Evolutionary conservation across 2,113 vertebrate species (phyloP).

Genomic region (Chaenocephalus aceratus): DNA sequence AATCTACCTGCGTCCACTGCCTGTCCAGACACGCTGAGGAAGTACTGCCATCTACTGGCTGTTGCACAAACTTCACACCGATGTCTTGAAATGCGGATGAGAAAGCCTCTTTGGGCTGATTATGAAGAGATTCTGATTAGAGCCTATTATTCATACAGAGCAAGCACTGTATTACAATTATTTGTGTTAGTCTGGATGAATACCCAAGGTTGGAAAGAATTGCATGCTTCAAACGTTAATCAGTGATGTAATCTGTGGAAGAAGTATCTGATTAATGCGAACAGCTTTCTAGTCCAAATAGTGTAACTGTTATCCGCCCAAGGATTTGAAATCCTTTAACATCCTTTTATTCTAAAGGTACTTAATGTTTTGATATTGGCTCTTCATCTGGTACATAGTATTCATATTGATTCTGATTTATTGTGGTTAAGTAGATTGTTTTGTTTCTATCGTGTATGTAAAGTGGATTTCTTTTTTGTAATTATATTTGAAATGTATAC

Average conservation of each 20-base stretch:
- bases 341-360: not conserved
- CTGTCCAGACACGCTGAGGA: slow-evolving; percentile 29
- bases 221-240: slow-evolving; percentile 25
- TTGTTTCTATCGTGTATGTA: not conserved
- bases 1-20: not conserved
- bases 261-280: slow-evolving; percentile 21
- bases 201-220: slow-evolving; percentile 3
- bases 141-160: slow-evolving; percentile 47
- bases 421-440: not conserved
- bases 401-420: not conserved
- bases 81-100: not conserved
- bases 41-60: slow-evolving; percentile 79
- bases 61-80: not conserved
- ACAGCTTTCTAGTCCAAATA: slow-evolving; percentile 9
- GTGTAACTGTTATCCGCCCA: not conserved
- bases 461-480: not conserved
- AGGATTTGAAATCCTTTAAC: not conserved
- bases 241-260: slow-evolving; percentile 29
- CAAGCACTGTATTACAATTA: slow-evolving; percentile 29
- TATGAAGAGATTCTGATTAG: slow-evolving; percentile 58
- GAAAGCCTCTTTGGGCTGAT: slow-evolving; percentile 37
- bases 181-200: slow-evolving; percentile 19
- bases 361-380: not conserved
- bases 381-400: not conserved
- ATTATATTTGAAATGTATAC: not conserved